These are phyloP conservation scores for Calidris pygmaea DNA, from an alignment of 2,113 vertebrate genomes.

Conservation along the genomic window DNA sequence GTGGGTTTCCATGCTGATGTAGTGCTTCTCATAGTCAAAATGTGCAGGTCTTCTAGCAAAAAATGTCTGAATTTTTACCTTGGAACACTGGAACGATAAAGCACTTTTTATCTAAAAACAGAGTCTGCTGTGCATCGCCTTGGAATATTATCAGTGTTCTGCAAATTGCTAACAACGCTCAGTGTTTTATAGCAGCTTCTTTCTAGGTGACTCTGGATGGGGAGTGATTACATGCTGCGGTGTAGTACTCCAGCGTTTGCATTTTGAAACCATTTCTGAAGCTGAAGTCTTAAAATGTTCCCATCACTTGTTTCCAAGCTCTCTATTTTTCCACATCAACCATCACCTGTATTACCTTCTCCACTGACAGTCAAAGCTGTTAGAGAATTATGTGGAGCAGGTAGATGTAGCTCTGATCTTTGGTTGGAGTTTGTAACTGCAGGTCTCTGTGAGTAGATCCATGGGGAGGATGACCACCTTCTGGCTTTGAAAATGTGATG, in stretches of 20 bases:
- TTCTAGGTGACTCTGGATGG: not conserved
- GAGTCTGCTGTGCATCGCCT: not conserved
- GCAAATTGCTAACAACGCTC: not conserved
- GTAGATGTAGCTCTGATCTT: not conserved
- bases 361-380: not conserved
- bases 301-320: not conserved
- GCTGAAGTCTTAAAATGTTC: not conserved
- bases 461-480: not conserved
- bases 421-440: not conserved
- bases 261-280: not conserved
- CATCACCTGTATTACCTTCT: not conserved
- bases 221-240: not conserved
- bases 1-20: not conserved
- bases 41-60: not conserved
- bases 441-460: not conserved
- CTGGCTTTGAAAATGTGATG: not conserved
- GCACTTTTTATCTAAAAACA: not conserved
- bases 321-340: not conserved
- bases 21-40: not conserved
- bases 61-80: not conserved
- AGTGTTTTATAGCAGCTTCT: not conserved
- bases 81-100: not conserved
- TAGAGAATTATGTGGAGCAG: not conserved
- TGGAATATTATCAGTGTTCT: constrained; percentile 1
- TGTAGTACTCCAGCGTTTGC: not conserved